Percentiles rank a stretch among this genome's conserved stretches.
These are phyloP conservation scores for Pectinophora gossypiella DNA, from an alignment of 1,140 invertebrate species.

Conservation along the genomic window DNA sequence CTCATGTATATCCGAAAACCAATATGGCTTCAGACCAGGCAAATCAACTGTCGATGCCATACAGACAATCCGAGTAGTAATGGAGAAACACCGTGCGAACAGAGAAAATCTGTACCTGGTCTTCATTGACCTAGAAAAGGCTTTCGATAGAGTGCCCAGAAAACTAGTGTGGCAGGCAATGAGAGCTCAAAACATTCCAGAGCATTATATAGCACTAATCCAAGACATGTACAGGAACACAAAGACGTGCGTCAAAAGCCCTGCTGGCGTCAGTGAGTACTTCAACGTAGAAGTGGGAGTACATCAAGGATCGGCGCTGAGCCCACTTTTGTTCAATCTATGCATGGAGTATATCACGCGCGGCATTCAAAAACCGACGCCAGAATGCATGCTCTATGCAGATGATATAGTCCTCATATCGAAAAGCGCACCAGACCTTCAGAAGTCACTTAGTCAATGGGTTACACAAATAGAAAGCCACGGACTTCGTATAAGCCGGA, in stretches of 20 bases:
- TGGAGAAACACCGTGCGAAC: constrained; percentile 17
- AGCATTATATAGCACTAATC: constrained; percentile 14
- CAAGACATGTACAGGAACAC: constrained; percentile 16
- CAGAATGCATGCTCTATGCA: constrained; percentile 6
- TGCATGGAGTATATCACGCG: background rate
- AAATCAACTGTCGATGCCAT: constrained; percentile 16
- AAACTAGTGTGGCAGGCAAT: constrained; percentile 19
- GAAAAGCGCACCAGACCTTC: constrained; percentile 1
- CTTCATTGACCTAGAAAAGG: constrained; percentile 26
- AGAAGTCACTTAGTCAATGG: constrained; percentile 5
- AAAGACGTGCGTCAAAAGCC: constrained; percentile 13
- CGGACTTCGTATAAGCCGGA: constrained; percentile 14
- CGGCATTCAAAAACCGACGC: background rate
- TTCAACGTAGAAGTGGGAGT: constrained; percentile 10
- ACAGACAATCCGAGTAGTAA: constrained; percentile 16
- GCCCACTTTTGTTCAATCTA: background rate
- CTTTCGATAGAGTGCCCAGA: constrained; percentile 18
- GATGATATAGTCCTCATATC: constrained; percentile 12
- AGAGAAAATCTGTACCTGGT: constrained; percentile 16
- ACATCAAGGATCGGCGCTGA: background rate
- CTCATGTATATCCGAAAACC: constrained; percentile 6
- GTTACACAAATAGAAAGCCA: background rate
- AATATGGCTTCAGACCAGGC: constrained; percentile 11
- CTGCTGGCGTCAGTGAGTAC: constrained; percentile 8
- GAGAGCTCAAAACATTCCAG: constrained; percentile 12